phyloP scores from a whole-genome alignment of 2,888 invertebrate species.

The Sinohyriopsis cumingii region DNA sequence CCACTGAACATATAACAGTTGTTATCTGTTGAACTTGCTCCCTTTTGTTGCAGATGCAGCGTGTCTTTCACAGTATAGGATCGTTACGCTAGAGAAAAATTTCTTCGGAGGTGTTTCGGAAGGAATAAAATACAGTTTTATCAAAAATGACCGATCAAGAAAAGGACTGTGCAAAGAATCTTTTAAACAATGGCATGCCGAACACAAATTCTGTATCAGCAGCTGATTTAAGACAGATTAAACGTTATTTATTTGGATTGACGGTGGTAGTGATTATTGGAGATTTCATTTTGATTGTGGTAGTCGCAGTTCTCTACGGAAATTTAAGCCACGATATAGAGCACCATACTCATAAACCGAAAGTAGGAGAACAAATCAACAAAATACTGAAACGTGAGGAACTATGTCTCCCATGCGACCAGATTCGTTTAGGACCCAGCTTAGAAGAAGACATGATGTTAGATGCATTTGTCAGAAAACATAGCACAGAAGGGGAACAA shows the following conservation, averaged over 20 bases:
- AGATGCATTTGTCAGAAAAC: conserved; percentile 51
- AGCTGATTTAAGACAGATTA: background rate
- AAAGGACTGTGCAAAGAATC: conserved; percentile 12
- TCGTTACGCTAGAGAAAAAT: too few species aligned
- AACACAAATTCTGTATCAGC: too few species aligned
- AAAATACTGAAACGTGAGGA: conserved; percentile 58
- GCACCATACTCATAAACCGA: conserved; percentile 60
- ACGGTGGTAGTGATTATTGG: conserved; percentile 47
- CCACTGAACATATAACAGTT: too few species aligned
- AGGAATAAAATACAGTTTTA: too few species aligned
- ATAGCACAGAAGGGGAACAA: conserved; percentile 41
- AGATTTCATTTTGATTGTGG: conserved; percentile 53
- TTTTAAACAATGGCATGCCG: conserved; percentile 15
- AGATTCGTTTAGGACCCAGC: conserved; percentile 58
- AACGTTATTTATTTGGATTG: conserved; percentile 45
- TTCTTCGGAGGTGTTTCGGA: too few species aligned
- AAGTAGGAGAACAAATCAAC: conserved; percentile 60
- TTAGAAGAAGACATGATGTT: conserved; percentile 56
- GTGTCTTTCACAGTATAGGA: too few species aligned
- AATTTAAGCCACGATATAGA: conserved; percentile 58
- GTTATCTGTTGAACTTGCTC: too few species aligned
- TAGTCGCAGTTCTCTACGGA: conserved; percentile 54
- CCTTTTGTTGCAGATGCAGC: too few species aligned
- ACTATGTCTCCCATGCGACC: conserved; percentile 58
- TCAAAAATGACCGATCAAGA: conserved; percentile 19